phyloP scores from a whole-genome alignment of 1,140 invertebrate species.

The Philotrypesis tridentata region DNA sequence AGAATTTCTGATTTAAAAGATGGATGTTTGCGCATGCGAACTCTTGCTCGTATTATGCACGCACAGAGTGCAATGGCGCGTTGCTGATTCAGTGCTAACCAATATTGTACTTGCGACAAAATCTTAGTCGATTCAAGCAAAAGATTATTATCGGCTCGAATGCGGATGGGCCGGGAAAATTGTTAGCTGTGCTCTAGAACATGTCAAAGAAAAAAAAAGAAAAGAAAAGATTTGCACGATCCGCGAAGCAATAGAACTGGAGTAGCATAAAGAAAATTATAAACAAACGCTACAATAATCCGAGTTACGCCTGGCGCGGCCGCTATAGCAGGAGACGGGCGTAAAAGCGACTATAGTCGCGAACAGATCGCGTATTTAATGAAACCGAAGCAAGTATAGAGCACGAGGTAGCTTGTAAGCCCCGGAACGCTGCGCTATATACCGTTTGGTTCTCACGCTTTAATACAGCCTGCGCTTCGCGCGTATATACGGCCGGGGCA shows the following conservation, averaged over 20 bases:
- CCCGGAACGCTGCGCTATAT: not conserved
- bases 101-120: too few relatives aligned
- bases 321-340: not conserved
- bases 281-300: not conserved
- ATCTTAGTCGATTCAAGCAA: too few relatives aligned
- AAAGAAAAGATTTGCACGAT: too few relatives aligned
- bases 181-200: too few relatives aligned
- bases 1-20: too few relatives aligned
- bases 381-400: conserved; percentile 16
- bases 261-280: too few relatives aligned
- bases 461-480: conserved; percentile 3
- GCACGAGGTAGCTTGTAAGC: not conserved
- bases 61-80: not conserved
- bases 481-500: not conserved
- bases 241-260: not conserved
- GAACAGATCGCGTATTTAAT: conserved; percentile 24
- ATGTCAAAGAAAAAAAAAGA: too few relatives aligned
- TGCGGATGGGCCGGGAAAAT: too few relatives aligned
- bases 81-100: not conserved
- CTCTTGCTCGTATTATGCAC: too few relatives aligned
- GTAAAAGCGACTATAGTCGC: not conserved
- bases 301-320: not conserved
- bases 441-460: conserved; percentile 25
- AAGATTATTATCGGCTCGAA: too few relatives aligned
- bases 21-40: too few relatives aligned